phyloP scores from a whole-genome alignment of 2,113 vertebrate species.

The Otolemur garnettii region DNA sequence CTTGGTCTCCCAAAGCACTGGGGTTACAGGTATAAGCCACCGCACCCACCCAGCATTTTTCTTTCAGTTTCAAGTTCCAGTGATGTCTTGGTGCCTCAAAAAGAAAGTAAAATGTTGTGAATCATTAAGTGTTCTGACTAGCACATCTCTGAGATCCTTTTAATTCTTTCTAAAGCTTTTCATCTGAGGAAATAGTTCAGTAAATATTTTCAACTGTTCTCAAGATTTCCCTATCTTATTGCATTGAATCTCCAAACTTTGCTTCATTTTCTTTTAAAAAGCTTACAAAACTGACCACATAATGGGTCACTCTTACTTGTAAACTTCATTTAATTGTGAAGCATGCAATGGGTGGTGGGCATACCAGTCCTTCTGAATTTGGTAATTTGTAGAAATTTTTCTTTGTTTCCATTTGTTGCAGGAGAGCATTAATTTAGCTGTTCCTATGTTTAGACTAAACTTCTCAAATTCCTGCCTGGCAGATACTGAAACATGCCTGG shows the following conservation, averaged over 20 bases:
- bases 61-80: conserved; percentile 22
- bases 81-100: not conserved
- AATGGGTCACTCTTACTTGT: not conserved
- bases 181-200: not conserved
- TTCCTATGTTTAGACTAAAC: conserved; percentile 26
- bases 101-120: not conserved
- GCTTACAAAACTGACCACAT: not conserved
- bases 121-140: not conserved
- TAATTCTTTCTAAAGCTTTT: conserved; percentile 3
- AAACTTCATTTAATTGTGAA: not conserved
- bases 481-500: not conserved
- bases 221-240: not conserved
- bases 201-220: conserved; percentile 12
- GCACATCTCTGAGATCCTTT: not conserved
- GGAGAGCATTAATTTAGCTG: not conserved
- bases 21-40: too few relatives aligned
- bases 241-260: not conserved
- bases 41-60: not conserved
- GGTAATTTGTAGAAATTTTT: conserved; percentile 7
- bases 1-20: too few relatives aligned
- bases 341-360: not conserved
- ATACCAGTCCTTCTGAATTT: not conserved
- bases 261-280: not conserved
- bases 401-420: conserved; percentile 23
- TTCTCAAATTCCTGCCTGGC: conserved; percentile 13